Conservation (phyloP, 1,140 invertebrate species). For the Argopecten irradians region DNA sequence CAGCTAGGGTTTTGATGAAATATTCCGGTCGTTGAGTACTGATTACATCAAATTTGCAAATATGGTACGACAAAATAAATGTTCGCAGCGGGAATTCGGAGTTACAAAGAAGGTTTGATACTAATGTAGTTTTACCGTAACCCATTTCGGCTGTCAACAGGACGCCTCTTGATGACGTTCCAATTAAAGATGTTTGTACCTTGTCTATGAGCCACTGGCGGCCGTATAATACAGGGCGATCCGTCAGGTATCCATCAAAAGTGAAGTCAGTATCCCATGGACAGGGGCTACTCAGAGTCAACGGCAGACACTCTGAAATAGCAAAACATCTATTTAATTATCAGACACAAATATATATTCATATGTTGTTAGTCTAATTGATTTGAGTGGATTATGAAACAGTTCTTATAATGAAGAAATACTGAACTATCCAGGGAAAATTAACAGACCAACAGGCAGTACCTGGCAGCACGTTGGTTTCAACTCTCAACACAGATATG, state of each 20-base stretch:
- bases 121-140: slow-evolving; percentile 33
- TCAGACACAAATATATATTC: too few species aligned
- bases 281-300: background rate
- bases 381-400: too few species aligned
- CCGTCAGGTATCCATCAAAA: background rate
- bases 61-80: background rate
- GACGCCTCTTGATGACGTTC: background rate
- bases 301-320: background rate
- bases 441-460: too few species aligned
- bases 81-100: background rate
- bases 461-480: too few species aligned
- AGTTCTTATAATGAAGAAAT: too few species aligned
- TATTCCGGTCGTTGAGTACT: background rate
- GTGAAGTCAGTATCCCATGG: background rate
- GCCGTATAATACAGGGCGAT: background rate
- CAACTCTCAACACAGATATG: too few species aligned
- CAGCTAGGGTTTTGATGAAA: slow-evolving; percentile 25
- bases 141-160: slow-evolving; percentile 36
- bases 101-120: slow-evolving; percentile 25
- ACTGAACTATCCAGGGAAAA: too few species aligned
- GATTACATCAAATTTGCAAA: slow-evolving; percentile 32
- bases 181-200: background rate
- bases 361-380: too few species aligned
- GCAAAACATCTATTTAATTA: too few species aligned
- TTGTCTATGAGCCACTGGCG: slow-evolving; percentile 24